A percentile compares a stretch with the other conserved stretches of the same genome.
phyloP scores from a whole-genome alignment of 2,888 invertebrate genomes.

The Drosophila ustulata region DNA sequence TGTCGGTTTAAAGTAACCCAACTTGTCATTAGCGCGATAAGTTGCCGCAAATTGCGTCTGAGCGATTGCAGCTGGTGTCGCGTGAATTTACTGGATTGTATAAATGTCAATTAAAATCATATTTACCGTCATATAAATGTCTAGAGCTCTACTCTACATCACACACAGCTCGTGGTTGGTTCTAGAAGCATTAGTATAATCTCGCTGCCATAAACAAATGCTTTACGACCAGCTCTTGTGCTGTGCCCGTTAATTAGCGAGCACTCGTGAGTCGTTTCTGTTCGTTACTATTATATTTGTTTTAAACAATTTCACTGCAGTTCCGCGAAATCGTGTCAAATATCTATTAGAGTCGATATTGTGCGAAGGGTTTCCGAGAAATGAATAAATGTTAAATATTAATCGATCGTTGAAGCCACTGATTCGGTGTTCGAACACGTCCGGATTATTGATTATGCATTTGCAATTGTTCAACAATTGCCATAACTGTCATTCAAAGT shows the following conservation, averaged over 20 bases:
- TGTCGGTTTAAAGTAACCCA: neutral
- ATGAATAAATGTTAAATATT: no score
- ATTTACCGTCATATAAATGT: constrained; percentile 45
- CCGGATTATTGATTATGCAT: no score
- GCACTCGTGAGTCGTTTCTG: constrained; percentile 13
- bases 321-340: neutral
- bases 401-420: no score
- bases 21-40: constrained; percentile 13
- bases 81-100: constrained; percentile 46
- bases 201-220: constrained; percentile 9
- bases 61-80: constrained; percentile 22
- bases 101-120: constrained; percentile 72
- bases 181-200: constrained; percentile 23
- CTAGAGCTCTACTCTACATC: neutral
- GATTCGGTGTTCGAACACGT: no score
- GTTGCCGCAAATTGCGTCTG: neutral
- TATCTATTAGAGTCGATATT: neutral
- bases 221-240: constrained; percentile 48
- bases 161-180: neutral
- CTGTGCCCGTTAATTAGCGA: constrained; percentile 12
- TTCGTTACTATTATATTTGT: neutral
- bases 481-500: neutral
- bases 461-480: no score
- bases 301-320: neutral
- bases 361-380: no score